Conservation (phyloP, 2,797 vertebrate genomes). For the Tragelaphus eurycerus region DNA sequence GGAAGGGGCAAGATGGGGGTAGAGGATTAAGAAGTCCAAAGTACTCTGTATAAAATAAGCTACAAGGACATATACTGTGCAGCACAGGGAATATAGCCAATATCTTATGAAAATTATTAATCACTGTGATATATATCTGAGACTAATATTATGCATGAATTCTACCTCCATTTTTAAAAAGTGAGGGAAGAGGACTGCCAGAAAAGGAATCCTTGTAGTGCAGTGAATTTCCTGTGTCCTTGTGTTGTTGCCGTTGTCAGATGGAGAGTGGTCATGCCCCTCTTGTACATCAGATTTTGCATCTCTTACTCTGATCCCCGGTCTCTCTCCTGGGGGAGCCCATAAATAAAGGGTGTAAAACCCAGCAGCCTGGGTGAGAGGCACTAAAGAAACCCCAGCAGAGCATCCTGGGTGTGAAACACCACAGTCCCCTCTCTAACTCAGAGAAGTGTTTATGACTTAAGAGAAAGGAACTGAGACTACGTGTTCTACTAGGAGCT, state of each 20-base stretch:
- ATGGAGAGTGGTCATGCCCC: background rate
- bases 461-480: background rate
- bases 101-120: background rate
- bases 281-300: background rate
- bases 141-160: background rate
- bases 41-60: background rate
- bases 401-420: background rate
- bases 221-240: background rate
- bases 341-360: background rate
- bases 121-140: background rate
- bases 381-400: background rate
- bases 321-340: background rate
- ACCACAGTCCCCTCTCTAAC: background rate
- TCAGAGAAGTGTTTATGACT: background rate
- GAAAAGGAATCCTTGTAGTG: background rate
- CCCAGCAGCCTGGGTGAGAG: background rate
- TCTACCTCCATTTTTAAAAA: background rate
- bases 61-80: background rate
- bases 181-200: background rate
- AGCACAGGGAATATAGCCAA: background rate
- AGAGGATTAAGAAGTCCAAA: background rate
- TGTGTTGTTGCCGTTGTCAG: background rate
- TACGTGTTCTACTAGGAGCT: background rate
- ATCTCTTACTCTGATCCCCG: background rate
- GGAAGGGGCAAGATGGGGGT: background rate